Conservation (phyloP, 30 jellyfish, hydroid and myxozoan species). For the Hydractinia echinata region DNA sequence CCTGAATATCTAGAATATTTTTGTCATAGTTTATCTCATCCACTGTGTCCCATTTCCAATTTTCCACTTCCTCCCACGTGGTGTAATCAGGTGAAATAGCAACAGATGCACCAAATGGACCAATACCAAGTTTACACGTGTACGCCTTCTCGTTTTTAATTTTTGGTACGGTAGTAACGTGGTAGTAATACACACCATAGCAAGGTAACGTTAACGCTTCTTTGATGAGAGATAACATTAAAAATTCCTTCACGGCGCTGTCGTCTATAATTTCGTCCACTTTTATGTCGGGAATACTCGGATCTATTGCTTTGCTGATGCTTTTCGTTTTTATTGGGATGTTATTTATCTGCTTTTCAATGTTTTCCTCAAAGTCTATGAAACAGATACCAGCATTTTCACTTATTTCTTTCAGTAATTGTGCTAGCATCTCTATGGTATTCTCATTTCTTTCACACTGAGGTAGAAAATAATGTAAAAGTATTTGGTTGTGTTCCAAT, state of each 20-base stretch:
- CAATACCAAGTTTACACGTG: slow-evolving; percentile 12
- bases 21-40: slow-evolving; percentile 16
- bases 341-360: neutral
- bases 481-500: neutral
- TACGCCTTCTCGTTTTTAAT: neutral
- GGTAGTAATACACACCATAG: slow-evolving; percentile 15
- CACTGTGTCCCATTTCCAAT: slow-evolving; percentile 10
- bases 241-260: neutral
- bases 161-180: neutral
- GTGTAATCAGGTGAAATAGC: neutral
- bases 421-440: neutral
- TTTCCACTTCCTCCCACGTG: slow-evolving; percentile 11
- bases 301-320: neutral
- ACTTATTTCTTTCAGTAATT: neutral
- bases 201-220: slow-evolving; percentile 22
- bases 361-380: neutral
- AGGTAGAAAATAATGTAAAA: neutral
- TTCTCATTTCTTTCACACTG: neutral
- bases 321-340: neutral
- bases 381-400: neutral
- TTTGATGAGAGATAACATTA: neutral
- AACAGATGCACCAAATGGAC: slow-evolving; percentile 6
- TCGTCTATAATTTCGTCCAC: neutral
- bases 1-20: neutral
- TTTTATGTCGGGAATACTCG: neutral